These are phyloP conservation scores for Lycaena phlaeas DNA, from an alignment of 2,888 invertebrate genomes.

Conservation along the genomic window DNA sequence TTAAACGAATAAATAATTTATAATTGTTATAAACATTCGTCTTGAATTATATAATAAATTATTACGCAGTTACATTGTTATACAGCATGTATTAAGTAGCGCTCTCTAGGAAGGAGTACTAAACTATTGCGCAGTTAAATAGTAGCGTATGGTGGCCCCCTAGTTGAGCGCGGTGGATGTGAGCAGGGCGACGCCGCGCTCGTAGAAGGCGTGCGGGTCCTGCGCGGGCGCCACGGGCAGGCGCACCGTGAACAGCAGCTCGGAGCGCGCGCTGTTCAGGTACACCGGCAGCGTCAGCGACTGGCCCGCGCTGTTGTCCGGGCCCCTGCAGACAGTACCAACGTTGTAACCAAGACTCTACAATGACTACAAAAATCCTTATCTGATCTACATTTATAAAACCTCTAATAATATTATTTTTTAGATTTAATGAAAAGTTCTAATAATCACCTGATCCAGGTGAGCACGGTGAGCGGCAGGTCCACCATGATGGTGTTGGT, in stretches of 20 bases:
- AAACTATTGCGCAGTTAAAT: background rate
- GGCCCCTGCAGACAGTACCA: conserved; percentile 42
- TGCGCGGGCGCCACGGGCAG: conserved; percentile 92
- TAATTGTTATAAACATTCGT: too few species aligned
- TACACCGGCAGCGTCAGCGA: conserved; percentile 94
- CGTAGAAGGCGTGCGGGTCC: conserved; percentile 97
- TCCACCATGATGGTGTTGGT: conserved; percentile 97
- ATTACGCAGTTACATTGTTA: background rate
- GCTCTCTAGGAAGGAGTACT: background rate
- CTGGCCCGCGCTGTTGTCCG: conserved; percentile 62
- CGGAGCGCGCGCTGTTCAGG: conserved; percentile 95
- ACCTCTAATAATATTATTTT: too few species aligned
- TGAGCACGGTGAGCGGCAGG: conserved; percentile 88
- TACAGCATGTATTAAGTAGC: background rate
- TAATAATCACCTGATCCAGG: conserved; percentile 94
- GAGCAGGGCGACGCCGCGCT: conserved; percentile 96
- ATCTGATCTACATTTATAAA: too few species aligned
- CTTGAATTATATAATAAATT: background rate
- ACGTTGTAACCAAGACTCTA: too few species aligned
- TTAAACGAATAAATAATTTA: too few species aligned
- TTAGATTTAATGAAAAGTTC: too few species aligned
- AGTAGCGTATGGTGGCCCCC: background rate
- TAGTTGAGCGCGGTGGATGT: conserved; percentile 93
- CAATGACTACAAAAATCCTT: too few species aligned
- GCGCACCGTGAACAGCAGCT: conserved; percentile 95